Percentiles rank a stretch among this genome's conserved stretches.
These are phyloP conservation scores for Melanocharis versteri DNA, from an alignment of 2,113 vertebrate genomes.

Conservation along the genomic window DNA sequence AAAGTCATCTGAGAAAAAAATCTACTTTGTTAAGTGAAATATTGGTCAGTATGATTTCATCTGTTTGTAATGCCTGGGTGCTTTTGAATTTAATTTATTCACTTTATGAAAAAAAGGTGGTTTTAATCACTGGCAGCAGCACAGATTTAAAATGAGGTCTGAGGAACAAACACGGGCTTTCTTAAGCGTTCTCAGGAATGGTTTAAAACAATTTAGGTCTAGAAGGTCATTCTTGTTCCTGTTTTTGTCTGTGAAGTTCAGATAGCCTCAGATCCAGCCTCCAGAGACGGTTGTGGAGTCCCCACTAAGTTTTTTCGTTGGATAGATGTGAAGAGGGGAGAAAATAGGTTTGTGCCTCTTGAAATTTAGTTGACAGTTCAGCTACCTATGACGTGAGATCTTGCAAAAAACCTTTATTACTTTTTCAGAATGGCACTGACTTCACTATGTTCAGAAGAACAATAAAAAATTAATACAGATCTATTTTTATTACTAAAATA, in stretches of 20 bases:
- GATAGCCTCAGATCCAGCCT: neutral
- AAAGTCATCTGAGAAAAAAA: neutral
- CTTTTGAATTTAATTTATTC: constrained; percentile 18
- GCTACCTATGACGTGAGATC: neutral
- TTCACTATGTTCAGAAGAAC: neutral
- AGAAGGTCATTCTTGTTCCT: neutral
- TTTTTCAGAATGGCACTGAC: neutral
- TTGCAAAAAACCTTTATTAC: neutral
- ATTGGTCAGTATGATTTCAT: neutral
- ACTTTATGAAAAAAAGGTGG: neutral
- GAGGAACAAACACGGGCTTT: neutral
- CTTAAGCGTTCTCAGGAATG: neutral
- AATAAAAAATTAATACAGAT: neutral
- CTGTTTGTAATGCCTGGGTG: neutral
- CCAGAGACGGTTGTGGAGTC: neutral
- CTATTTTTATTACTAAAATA: neutral
- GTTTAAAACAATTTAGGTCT: neutral
- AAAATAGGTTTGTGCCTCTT: neutral
- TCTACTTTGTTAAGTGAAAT: neutral
- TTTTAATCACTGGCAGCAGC: neutral
- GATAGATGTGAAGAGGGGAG: neutral
- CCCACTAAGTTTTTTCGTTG: neutral
- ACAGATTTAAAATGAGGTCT: neutral
- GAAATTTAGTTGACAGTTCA: neutral
- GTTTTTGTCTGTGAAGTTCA: neutral